Evolutionary conservation across 1,140 invertebrate species (phyloP).

Genomic region (Drosophila guanche): DNA sequence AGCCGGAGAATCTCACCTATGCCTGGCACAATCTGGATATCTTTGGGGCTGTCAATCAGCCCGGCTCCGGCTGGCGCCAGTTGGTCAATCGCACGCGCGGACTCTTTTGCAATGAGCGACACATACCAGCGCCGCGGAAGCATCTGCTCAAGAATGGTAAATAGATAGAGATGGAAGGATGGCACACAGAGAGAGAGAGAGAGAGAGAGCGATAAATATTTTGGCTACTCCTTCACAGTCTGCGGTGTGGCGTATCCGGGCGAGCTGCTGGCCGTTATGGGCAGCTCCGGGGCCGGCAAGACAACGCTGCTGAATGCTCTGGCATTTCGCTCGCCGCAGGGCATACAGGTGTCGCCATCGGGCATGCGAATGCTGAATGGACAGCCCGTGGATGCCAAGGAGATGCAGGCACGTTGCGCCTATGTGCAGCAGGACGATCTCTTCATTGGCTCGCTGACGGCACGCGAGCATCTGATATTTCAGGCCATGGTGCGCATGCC

Average conservation of each 20-base stretch:
- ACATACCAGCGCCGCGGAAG: conserved; percentile 85
- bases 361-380: conserved; percentile 88
- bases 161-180: neutral
- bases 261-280: conserved; percentile 96
- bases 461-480: conserved; percentile 94
- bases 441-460: conserved; percentile 97
- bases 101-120: conserved; percentile 76
- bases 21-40: conserved; percentile 89
- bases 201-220: neutral
- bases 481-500: conserved; percentile 97
- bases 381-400: conserved; percentile 86
- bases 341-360: conserved; percentile 84
- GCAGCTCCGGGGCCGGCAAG: conserved; percentile 97
- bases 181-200: neutral
- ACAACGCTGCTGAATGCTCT: conserved; percentile 96
- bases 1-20: conserved; percentile 86
- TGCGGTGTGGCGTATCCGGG: conserved; percentile 94
- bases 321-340: conserved; percentile 89
- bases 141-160: conserved; percentile 87
- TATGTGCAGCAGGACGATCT: conserved; percentile 98
- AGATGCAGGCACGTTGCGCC: conserved; percentile 91
- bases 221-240: conserved; percentile 85
- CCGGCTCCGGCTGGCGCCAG: conserved; percentile 69
- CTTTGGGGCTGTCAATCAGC: conserved; percentile 84
- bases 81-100: conserved; percentile 84